Evolutionary conservation across 2,888 invertebrate species (phyloP), one percentile per base, ranked within the genome.

Genomic region (Neoaliturus tenellus): DNA sequence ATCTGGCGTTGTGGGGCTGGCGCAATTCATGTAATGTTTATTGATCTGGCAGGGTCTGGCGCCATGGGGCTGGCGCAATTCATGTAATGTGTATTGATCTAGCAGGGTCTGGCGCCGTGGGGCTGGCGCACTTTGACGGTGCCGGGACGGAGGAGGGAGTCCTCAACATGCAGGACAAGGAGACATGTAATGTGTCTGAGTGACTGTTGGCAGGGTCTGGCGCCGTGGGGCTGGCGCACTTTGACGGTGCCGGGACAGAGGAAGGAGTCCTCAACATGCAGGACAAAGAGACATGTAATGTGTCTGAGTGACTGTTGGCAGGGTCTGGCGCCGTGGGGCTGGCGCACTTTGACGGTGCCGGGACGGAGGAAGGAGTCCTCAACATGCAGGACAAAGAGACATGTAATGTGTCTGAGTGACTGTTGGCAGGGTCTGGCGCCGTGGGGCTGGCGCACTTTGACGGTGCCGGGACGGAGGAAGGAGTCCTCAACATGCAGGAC

Each of bases 251-350:
- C 33, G 96, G 96, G 62, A 95, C 96, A 0, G 96, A 96, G 88
- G 96, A 97, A 89, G 97, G 97, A 25, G 95, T 96, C 0, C 92
- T 95, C 83, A 94, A 95, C 55, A 96, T 98, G 95, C 94, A 97
- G 51, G 93, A 95, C 81, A 93, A 96, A 88, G 96, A n/a, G n/a
- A n/a, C n/a, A n/a, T n/a, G n/a, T n/a, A n/a, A n/a, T n/a, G n/a
- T n/a, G n/a, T n/a, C n/a, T n/a, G n/a, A n/a, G n/a, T n/a, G n/a
- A n/a, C n/a, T 44, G 44, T 1, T 73, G 2, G 73, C 89, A 96
- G 97, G 97, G 81, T 97, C 97, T 23, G 98, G 98, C 62, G 98
- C 97, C 10, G 95, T 96, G 39, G 96, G 97, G 23, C 90, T 97
- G 87, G 96, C 96, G 12, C 97, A 97, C 90, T 91, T 97, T 81